Base-by-base conservation (phyloP, 2,888 invertebrate genomes). In the Archaeoteleia sp. region DNA sequence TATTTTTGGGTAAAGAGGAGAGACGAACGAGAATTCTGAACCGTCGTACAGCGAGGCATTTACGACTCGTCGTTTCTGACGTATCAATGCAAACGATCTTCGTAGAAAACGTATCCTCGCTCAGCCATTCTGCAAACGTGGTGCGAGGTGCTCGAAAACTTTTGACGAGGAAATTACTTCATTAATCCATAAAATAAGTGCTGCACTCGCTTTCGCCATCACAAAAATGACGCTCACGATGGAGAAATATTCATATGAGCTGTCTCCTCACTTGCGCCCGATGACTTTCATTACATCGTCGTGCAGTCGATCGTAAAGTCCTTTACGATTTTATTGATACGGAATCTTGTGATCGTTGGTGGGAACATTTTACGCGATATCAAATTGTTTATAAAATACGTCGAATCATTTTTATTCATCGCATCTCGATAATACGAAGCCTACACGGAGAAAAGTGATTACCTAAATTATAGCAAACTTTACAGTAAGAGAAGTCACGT, bases 61-160 rank as follows among this genome's bases (percentile, higher is more conserved):
- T 73, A 70, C 66, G 63, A 55, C 60, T 34, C 39, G 66, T 27
- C 46, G 66, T 58, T 39, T 42, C 48, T 29, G 37, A 51, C 67
- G 34, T 73, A 73, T 73, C 71, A 67, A 51, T 53, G 43, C 29
- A 42, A 55, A 46, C 70, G 60, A 71, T 73, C 73, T 70, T 45
- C 37, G 29, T 53, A 40, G 29, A 43, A 48, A 45, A 45, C 17
- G 39, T 42, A 34, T 55, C 45, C 42, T 34, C 20, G 45, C 23
- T 46, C 45, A 29, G 32, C 23, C 34, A 12, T 34, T 34, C 29
- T 23, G 46, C 37, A 37, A 37, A 42, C 13, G 55, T 27, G 12
- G 6, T 37, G 20, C 37, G 20, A 20, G 45, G 12, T 13, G 20
- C 34, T 53, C 42, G 53, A 53, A 46, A 42, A 42, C 30, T 42